phyloP scores from a whole-genome alignment of 1,140 invertebrate species.

The Pachypeltis micranthus region DNA sequence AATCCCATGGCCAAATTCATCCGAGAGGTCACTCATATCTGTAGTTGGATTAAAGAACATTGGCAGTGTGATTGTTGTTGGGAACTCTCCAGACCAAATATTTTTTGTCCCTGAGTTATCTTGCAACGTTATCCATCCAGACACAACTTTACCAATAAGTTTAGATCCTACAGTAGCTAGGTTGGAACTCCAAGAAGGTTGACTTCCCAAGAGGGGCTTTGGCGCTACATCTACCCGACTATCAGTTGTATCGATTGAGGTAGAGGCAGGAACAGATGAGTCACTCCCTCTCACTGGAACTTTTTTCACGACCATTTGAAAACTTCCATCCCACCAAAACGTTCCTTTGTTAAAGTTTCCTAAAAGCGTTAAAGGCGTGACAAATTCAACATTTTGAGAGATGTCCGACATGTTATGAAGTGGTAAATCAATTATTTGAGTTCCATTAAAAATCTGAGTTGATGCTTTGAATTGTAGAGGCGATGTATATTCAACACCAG shows the following conservation, averaged over 20 bases:
- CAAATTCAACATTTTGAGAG: background rate
- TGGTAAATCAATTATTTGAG: background rate
- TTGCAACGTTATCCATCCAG: conserved; percentile 13
- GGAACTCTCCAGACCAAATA: conserved; percentile 20
- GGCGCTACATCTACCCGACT: no score
- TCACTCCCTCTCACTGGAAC: background rate
- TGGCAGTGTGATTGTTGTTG: conserved; percentile 15
- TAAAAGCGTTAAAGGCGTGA: background rate
- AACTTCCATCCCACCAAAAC: conserved; percentile 4
- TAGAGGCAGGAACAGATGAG: background rate
- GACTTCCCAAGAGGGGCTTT: background rate
- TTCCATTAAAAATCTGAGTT: background rate
- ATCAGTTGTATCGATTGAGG: no score
- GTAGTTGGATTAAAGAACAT: conserved; percentile 18
- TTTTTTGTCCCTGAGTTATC: conserved; percentile 1
- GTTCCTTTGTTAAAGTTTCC: background rate
- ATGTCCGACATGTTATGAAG: background rate
- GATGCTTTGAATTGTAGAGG: background rate
- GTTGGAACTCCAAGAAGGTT: background rate
- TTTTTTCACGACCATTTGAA: conserved; percentile 8
- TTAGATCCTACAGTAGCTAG: background rate
- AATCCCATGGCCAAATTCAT: conserved; percentile 17
- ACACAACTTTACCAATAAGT: conserved; percentile 13
- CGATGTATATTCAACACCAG: conserved; percentile 4
- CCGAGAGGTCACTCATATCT: background rate